Base-by-base conservation (phyloP, 2,888 invertebrate species). In the Troides aeacus region DNA sequence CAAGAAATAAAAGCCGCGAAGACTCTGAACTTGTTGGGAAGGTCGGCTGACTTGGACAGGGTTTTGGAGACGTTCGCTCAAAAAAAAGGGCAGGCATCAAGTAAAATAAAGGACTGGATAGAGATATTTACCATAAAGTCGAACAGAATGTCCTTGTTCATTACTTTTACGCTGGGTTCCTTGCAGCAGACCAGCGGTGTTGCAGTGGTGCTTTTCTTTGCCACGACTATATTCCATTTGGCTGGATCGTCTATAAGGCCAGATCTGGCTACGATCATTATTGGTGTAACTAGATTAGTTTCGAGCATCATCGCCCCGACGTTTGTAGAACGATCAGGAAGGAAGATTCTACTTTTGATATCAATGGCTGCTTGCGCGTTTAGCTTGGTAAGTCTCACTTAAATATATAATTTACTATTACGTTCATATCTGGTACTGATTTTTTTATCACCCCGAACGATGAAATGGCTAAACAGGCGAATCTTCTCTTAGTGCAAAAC, bases 161-260 rank as follows among this genome's bases (percentile, higher is more conserved):
- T 84, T 4, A 81, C 81, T 0, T 73, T 83, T 36, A 73, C 75
- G n/a, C 65, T 84, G 6, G 74, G 75, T 1, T 71, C 79, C 0
- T 78, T 84, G 7, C 83, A 83, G 59, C 80, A 84, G 42, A 72
- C 75, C 0, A 81, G 84, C 68, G 85, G 84, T 30, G 77, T 82
- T 0, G 76, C 79, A 2, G 78, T 79, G 0, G 78, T 84, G 0
- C 60, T 82, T 8, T 82, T 82, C 63, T 85, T 81, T 66, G 77
- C 81, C 0, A 84, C 82, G 0, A 80, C 79, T 0, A 84, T 85
- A 42, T 85, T 85, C 56, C 68, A 78, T 8, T 62, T 76, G 23
- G 81, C 84, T 18, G 83, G 77, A 0, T 84, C 84, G 0, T 74
- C 81, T 0, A 74, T 84, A 0, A 64, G 76, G 15, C 81, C 85